phyloP scores from a whole-genome alignment of 2,797 vertebrate genomes.

The Channallabes apus region DNA sequence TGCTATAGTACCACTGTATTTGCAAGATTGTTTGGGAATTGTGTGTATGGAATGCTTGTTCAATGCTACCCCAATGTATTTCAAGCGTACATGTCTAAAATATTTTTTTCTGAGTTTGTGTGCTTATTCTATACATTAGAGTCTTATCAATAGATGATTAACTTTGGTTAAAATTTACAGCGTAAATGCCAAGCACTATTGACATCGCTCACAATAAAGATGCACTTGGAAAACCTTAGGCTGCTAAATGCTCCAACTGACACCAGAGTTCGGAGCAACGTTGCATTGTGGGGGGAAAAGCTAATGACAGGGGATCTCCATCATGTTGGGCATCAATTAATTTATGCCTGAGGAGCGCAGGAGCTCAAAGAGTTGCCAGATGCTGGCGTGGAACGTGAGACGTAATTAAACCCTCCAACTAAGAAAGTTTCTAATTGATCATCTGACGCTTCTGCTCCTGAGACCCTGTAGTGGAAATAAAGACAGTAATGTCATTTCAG shows the following conservation, averaged over 20 bases:
- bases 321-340: slow-evolving; percentile 55
- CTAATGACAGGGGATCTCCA: slow-evolving; percentile 43
- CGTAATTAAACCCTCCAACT: slow-evolving; percentile 61
- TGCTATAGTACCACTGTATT: no score
- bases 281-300: slow-evolving; percentile 37
- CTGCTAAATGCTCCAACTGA: slow-evolving; percentile 4
- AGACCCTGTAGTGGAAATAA: slow-evolving; percentile 37
- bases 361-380: slow-evolving; percentile 48
- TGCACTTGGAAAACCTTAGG: slow-evolving; percentile 12
- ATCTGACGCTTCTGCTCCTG: slow-evolving; percentile 43
- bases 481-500: slow-evolving; percentile 34
- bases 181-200: background rate
- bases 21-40: no score
- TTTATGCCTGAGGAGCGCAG: slow-evolving; percentile 44
- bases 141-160: background rate
- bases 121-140: background rate
- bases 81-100: no score
- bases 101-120: background rate
- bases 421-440: slow-evolving; percentile 59
- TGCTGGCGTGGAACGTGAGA: slow-evolving; percentile 53
- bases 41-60: no score
- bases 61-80: no score
- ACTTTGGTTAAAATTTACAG: background rate
- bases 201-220: slow-evolving; percentile 7
- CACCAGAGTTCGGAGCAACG: background rate